A percentile compares a stretch with the other conserved stretches of the same genome.
Conservation (phyloP, 2,113 vertebrate genomes). For the Lampris incognitus region DNA sequence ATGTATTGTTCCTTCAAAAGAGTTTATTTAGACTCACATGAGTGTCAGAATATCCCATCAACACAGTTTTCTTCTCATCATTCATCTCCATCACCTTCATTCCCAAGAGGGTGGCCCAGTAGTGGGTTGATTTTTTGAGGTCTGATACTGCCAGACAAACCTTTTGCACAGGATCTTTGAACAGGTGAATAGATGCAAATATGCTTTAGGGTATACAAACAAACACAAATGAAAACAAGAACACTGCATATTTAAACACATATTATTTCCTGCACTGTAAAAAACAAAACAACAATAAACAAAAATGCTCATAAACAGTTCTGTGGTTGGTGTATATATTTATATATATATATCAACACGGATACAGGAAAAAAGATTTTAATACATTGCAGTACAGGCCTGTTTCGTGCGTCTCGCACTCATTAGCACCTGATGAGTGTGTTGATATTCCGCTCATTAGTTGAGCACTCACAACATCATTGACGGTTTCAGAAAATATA, state of each 20-base stretch:
- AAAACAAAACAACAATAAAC: background rate
- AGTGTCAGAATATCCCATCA: conserved; percentile 89
- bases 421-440: no score
- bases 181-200: conserved; percentile 14
- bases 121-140: conserved; percentile 87
- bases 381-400: no score
- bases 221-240: no score
- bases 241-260: background rate
- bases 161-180: conserved; percentile 91
- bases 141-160: conserved; percentile 92
- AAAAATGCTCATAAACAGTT: no score
- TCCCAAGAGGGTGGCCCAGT: conserved; percentile 90
- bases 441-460: no score
- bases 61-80: conserved; percentile 83
- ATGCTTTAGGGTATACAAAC: background rate
- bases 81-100: conserved; percentile 92
- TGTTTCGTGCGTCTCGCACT: no score
- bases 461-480: no score
- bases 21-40: conserved; percentile 82
- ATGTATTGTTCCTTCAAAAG: background rate
- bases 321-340: no score
- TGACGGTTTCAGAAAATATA: no score
- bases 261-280: background rate
- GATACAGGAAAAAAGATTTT: no score
- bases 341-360: no score